A percentile compares a stretch with the other conserved stretches of the same genome.
Evolutionary conservation across 2,113 vertebrate species (phyloP).

Genomic region (Pterocles orientalis): DNA sequence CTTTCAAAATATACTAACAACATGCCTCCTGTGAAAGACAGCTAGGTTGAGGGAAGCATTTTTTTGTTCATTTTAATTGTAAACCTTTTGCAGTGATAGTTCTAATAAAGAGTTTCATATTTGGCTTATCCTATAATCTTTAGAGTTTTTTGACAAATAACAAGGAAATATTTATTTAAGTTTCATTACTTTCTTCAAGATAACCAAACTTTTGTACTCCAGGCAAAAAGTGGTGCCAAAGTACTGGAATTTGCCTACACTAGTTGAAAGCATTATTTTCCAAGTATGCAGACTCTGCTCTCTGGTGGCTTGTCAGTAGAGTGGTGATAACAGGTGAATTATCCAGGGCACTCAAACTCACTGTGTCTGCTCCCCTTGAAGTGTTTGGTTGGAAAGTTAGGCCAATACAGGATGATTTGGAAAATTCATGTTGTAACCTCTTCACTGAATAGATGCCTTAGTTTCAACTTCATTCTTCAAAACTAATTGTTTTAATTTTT

Average conservation of each 20-base stretch:
- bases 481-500: background rate
- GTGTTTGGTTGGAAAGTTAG: background rate
- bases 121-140: background rate
- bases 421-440: background rate
- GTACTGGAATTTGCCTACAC: background rate
- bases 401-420: background rate
- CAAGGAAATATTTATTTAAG: background rate
- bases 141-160: background rate
- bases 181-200: background rate
- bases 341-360: background rate
- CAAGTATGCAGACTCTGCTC: background rate
- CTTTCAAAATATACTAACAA: background rate
- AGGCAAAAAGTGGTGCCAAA: background rate
- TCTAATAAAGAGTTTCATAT: background rate
- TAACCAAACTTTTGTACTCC: background rate
- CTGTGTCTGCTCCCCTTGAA: background rate
- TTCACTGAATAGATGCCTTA: background rate
- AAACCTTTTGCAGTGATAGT: background rate
- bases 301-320: background rate
- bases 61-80: background rate
- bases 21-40: background rate
- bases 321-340: background rate
- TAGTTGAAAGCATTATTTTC: background rate
- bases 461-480: background rate
- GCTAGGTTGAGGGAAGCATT: background rate